Base-by-base conservation (phyloP, 2,113 vertebrate genomes). In the Megaceryle maxima region DNA sequence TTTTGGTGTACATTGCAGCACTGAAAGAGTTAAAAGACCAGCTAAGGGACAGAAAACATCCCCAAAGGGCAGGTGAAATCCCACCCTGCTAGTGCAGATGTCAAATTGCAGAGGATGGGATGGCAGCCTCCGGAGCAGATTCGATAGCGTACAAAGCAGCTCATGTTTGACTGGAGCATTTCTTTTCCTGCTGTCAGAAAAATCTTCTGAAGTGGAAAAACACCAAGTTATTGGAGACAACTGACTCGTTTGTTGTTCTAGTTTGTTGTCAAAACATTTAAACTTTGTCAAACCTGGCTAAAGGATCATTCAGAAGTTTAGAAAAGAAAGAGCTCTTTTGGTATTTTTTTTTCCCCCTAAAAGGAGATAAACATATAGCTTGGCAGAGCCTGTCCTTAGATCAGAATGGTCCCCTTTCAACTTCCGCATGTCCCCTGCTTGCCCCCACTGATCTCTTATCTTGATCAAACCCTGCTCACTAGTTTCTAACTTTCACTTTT, bases 61-160 rank as follows among this genome's bases (percentile, higher is more conserved):
- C 33, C 19, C 21, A 22, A 22, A 62, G 37, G 66, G n/a, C 64
- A 50, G 66, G 59, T n/a, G 17, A 35, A 85, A 50, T 16, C 28
- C 5, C 8, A 3, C 79, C 56, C 1, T 35, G 51, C 56, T 57
- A 1, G 73, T 43, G 62, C 80, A 72, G 72, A 12, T 21, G 35
- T 83, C 2, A 2, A 24, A 3, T 3, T 19, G 70, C 16, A 8
- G 16, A 55, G 53, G 41, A 31, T 13, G 57, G 84, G 48, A 13
- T 2, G 33, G 60, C 69, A 82, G 44, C 67, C 44, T 46, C 35
- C 1, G 0, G 10, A 16, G 64, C 0, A 0, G 50, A 16, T 56
- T 22, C 55, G 46, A 2, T 17, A 48, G 19, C n/a, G 4, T 3
- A 29, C 51, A 28, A 46, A 83, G 44, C 72, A 22, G 72, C 62